A percentile compares a stretch with the other conserved stretches of the same genome.
Evolutionary conservation across 2,113 vertebrate species (phyloP).

Genomic region (Halcyon malimbica): DNA sequence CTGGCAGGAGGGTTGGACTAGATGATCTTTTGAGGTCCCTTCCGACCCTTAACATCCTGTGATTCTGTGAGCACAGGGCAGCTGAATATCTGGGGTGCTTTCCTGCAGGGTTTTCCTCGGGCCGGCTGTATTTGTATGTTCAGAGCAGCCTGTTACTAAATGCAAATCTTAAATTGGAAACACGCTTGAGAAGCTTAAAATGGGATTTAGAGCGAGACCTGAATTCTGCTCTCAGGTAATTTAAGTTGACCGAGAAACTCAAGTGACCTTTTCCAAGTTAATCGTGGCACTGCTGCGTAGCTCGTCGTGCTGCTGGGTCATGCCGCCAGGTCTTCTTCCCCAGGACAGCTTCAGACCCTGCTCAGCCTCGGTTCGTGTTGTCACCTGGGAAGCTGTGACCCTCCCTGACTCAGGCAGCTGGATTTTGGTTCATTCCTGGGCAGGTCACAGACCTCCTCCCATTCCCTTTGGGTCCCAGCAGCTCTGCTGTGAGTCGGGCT

Average conservation of each 20-base stretch:
- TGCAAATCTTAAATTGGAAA: neutral
- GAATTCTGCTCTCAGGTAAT: conserved; percentile 27
- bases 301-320: neutral
- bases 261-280: neutral
- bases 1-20: too few species aligned
- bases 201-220: conserved; percentile 49
- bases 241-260: conserved; percentile 17
- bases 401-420: neutral
- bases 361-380: neutral
- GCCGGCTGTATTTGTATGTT: neutral
- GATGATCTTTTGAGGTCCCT: too few species aligned
- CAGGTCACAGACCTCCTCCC: neutral
- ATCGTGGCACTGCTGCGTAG: fast-evolving
- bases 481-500: neutral
- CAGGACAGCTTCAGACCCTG: neutral
- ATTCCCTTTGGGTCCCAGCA: neutral
- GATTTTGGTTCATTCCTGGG: neutral
- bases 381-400: neutral
- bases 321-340: neutral
- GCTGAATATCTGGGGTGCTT: neutral
- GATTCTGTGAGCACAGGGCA: neutral
- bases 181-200: conserved; percentile 42
- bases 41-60: too few species aligned
- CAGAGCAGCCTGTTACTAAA: neutral
- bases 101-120: neutral